These are phyloP conservation scores for Synergus gifuensis DNA, from an alignment of 2,888 invertebrate species.

Conservation along the genomic window DNA sequence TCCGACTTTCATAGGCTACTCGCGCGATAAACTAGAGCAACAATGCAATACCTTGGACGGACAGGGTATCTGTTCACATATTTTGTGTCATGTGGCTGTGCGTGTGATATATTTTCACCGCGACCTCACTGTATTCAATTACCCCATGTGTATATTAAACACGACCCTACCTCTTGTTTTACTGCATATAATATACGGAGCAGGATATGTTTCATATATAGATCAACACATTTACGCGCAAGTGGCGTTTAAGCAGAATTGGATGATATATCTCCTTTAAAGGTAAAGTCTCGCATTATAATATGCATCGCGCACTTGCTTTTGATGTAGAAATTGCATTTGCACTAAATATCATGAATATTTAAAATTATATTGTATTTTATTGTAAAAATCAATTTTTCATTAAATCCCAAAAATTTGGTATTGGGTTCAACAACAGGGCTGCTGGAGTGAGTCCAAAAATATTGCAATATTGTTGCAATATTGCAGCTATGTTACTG, in stretches of 20 bases:
- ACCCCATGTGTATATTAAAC: not conserved
- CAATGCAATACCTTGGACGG: not conserved
- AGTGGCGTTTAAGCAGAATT: not conserved
- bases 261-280: not conserved
- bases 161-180: not conserved
- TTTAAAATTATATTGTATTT: too few species aligned
- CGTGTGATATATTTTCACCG: not conserved
- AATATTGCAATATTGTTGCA: too few species aligned
- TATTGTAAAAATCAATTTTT: too few species aligned
- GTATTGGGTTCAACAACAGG: too few species aligned
- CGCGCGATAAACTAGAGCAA: not conserved
- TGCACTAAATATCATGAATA: too few species aligned
- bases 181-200: not conserved
- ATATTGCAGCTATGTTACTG: too few species aligned
- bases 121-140: constrained; percentile 8
- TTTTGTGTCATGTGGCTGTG: not conserved
- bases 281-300: not conserved
- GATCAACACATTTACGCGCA: not conserved
- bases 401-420: too few species aligned
- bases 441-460: too few species aligned
- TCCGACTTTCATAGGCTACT: not conserved
- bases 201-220: not conserved
- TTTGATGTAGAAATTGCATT: too few species aligned
- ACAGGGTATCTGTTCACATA: not conserved
- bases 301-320: not conserved